Base-by-base conservation (phyloP, 2,888 invertebrate genomes). In the Drosophila ezoana region DNA sequence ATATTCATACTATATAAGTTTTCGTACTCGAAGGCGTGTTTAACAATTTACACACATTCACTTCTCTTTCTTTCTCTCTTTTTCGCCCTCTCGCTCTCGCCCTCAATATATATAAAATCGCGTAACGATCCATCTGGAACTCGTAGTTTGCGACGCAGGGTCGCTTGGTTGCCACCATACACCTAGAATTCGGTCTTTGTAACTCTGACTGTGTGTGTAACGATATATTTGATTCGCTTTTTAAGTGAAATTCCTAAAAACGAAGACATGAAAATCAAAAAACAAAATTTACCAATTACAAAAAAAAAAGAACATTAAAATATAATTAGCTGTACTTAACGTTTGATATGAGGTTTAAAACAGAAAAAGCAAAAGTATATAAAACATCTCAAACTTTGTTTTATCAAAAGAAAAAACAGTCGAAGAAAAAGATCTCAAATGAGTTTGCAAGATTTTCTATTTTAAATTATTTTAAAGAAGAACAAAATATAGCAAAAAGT, bases 121-220 rank as follows among this genome's bases (percentile, higher is more conserved):
- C 61, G 61, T 70, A 65, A 62, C 62, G 57, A 65, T 70, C 62
- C 56, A 56, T 59, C 76, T 64, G 77, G 80, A 83, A 84, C 73
- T 80, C 83, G 74, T 90, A 91, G 91, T 88, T 87, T 77, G 90
- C 86, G 81, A 83, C 89, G 73, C 90, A 91, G 83, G 91, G 91
- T 81, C 90, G 91, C 79, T 88, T 91, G 87, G 87, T 90, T 76
- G 91, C 91, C 79, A 91, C 91, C 76, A 91, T 91, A 72, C 91
- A 90, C 82, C 91, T 91, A 84, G 91, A 91, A 90, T 91, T 91
- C 84, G 91, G 91, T 90, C 90, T 90, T 79, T 91, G 91, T 89
- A 91, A 90, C 82, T 90, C 91, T 76, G 90, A 90, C 89, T 90
- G 90, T 90, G 90, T 91, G 90, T 90, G 90, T 90, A 90, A 87